A percentile compares a stretch with the other conserved stretches of the same genome.
phyloP scores from a whole-genome alignment of 2,797 vertebrate species.

The Setipinna tenuifilis region DNA sequence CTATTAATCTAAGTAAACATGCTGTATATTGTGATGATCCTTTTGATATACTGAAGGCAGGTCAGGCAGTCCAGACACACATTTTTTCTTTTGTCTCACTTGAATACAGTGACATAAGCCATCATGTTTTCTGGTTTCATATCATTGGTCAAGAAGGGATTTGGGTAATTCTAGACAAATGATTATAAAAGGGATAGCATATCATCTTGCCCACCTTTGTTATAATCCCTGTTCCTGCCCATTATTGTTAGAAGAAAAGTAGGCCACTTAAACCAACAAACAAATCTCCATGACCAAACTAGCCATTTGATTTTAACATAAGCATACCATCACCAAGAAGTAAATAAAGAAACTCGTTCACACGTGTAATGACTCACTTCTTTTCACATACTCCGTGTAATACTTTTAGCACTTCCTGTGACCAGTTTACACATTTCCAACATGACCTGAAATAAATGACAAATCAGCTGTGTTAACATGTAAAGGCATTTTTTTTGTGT shows the following conservation, averaged over 20 bases:
- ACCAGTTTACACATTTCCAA: not conserved
- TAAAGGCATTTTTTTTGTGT: not conserved
- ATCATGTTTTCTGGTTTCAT: not conserved
- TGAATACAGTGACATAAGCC: too few relatives aligned
- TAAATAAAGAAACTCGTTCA: not conserved
- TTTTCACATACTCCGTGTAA: not conserved
- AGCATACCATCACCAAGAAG: not conserved
- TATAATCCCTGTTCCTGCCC: not conserved
- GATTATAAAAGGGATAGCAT: not conserved
- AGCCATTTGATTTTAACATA: not conserved
- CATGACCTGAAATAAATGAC: not conserved
- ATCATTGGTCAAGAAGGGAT: not conserved
- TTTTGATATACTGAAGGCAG: not conserved
- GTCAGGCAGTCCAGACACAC: not conserved
- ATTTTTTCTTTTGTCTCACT: too few relatives aligned
- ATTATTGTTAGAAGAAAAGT: not conserved
- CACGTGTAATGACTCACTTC: not conserved
- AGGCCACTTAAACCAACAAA: not conserved
- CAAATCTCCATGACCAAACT: not conserved
- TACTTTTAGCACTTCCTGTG: not conserved
- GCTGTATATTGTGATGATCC: not conserved
- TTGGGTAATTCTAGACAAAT: not conserved
- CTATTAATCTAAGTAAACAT: not conserved
- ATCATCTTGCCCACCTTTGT: not conserved
- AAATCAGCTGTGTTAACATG: not conserved